These are phyloP conservation scores for Lutjanus argentimaculatus DNA, from an alignment of 2,797 vertebrate genomes.

Conservation along the genomic window DNA sequence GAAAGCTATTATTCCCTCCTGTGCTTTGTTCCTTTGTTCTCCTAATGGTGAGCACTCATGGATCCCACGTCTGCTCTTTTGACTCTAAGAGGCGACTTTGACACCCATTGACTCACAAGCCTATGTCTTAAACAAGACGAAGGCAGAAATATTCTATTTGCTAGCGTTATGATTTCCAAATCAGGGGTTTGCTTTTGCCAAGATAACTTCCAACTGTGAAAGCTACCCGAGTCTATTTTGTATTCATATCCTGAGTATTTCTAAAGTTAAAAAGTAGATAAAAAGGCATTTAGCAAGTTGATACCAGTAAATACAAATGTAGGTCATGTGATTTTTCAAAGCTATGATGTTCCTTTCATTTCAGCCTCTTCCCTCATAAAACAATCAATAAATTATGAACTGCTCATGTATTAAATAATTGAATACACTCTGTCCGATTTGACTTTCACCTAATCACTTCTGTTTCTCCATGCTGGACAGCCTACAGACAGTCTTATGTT, in stretches of 20 bases:
- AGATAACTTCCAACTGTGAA: slow-evolving; percentile 12
- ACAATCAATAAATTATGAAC: slow-evolving; percentile 61
- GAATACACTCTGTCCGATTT: slow-evolving; percentile 21
- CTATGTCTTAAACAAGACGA: slow-evolving; percentile 31
- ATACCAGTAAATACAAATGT: slow-evolving; percentile 39
- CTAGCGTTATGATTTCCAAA: slow-evolving; percentile 16
- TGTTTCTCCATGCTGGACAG: slow-evolving; percentile 10
- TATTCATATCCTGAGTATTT: not conserved
- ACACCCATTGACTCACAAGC: slow-evolving; percentile 56
- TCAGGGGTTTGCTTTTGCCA: slow-evolving; percentile 13
- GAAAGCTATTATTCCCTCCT: slow-evolving; percentile 60
- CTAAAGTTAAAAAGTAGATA: slow-evolving; percentile 12
- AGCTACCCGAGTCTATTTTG: not conserved
- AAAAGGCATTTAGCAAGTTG: slow-evolving; percentile 7
- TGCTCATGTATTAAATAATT: slow-evolving; percentile 50
- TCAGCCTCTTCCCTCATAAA: slow-evolving; percentile 30
- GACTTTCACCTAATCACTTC: slow-evolving; percentile 35
- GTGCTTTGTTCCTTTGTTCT: slow-evolving; percentile 71
- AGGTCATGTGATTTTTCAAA: slow-evolving; percentile 45
- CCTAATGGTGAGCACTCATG: slow-evolving; percentile 48
- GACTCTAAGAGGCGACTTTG: slow-evolving; percentile 57
- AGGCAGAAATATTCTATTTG: slow-evolving; percentile 27
- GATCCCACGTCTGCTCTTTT: slow-evolving; percentile 48
- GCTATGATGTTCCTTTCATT: slow-evolving; percentile 32
- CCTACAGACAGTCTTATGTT: slow-evolving; percentile 7